phyloP scores from a whole-genome alignment of 2,797 vertebrate genomes.

The Bryconaethiops microstoma region DNA sequence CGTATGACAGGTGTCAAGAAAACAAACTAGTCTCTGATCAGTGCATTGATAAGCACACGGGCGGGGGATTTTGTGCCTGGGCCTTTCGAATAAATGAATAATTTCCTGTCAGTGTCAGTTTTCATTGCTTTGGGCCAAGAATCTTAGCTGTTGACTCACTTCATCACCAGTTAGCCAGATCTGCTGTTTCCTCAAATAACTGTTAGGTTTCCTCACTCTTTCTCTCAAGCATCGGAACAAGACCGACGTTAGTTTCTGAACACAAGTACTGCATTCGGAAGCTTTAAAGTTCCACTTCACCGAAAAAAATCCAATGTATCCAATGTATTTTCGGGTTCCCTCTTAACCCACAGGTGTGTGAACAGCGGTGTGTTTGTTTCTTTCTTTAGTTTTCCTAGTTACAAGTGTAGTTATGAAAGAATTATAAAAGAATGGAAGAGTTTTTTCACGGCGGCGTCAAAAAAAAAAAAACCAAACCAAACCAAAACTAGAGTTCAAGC shows the following conservation, averaged over 20 bases:
- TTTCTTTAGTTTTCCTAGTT: no score
- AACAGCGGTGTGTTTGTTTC: no score
- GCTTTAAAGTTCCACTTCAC: not conserved
- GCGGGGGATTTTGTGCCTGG: conserved; percentile 62
- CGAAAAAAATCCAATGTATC: no score
- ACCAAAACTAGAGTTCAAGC: no score
- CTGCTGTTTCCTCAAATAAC: not conserved
- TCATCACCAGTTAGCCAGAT: not conserved
- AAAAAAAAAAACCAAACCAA: no score
- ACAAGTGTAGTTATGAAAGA: no score
- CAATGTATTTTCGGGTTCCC: no score
- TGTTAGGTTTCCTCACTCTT: not conserved
- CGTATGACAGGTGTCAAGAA: conserved; percentile 41
- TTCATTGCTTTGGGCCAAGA: not conserved
- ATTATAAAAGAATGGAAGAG: no score
- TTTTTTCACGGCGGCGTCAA: no score
- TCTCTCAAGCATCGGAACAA: not conserved
- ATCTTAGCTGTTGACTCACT: conserved; percentile 3
- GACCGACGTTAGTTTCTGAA: not conserved
- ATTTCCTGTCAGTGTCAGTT: conserved; percentile 42
- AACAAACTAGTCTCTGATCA: conserved; percentile 55
- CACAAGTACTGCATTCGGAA: not conserved
- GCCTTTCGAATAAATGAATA: conserved; percentile 1
- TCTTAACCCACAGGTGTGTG: no score
- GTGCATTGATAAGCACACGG: conserved; percentile 60